Conservation (phyloP, 2,888 invertebrate genomes). For the Philaethria dido region DNA sequence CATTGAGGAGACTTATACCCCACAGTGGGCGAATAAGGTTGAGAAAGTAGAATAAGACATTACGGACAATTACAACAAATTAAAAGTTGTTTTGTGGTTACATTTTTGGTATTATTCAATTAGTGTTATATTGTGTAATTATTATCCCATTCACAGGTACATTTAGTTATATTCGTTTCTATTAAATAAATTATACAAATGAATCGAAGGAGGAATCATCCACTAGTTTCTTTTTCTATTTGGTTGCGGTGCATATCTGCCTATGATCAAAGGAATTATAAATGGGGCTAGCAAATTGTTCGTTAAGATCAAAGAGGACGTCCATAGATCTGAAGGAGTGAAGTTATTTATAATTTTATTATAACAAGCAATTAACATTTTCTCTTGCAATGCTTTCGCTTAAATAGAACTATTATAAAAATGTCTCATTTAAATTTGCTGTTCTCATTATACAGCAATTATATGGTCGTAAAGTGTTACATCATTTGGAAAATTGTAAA, state of each 20-base stretch:
- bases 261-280: conserved; percentile 21
- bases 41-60: no score
- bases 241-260: conserved; percentile 11
- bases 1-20: no score
- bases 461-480: conserved; percentile 43
- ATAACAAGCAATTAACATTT: conserved; percentile 8
- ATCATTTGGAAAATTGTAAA: conserved; percentile 46
- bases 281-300: conserved; percentile 12
- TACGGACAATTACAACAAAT: no score
- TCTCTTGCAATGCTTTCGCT: neutral
- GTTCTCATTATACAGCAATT: conserved; percentile 43
- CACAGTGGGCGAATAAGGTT: no score
- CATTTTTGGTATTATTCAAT: no score
- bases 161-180: neutral
- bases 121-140: no score
- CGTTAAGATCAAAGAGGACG: conserved; percentile 20
- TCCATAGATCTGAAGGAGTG: neutral
- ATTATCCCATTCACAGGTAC: neutral
- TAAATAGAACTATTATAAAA: neutral
- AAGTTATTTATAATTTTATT: conserved; percentile 15
- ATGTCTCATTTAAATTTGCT: neutral
- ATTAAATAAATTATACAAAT: neutral
- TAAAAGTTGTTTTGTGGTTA: no score
- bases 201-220: neutral
- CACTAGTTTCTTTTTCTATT: conserved; percentile 8